Evolutionary conservation across 2,888 invertebrate species (phyloP).

Genomic region (Sarcophaga variegata): DNA sequence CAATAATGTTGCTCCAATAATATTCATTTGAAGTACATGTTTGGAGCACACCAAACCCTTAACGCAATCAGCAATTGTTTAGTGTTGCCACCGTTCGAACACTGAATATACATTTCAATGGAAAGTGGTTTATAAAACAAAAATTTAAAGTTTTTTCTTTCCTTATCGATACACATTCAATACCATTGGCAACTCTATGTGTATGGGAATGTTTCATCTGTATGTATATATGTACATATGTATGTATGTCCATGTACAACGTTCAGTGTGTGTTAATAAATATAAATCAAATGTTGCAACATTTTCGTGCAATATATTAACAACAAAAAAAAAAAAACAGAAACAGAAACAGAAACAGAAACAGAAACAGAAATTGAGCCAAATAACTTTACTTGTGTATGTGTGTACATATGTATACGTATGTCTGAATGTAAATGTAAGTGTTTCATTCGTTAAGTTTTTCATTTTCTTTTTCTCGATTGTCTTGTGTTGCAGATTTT

Average conservation of each 20-base stretch:
- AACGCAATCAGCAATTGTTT: background rate
- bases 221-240: background rate
- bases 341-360: constrained; percentile 21
- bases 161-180: constrained; percentile 4
- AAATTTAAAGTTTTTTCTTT: background rate
- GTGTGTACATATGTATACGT: background rate
- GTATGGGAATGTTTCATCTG: background rate
- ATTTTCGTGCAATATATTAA: constrained; percentile 59
- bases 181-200: constrained; percentile 36
- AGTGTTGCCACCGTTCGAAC: no score
- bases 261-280: constrained; percentile 72
- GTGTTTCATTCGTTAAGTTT: constrained; percentile 20
- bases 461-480: constrained; percentile 20
- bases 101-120: no score
- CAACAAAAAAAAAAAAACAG: constrained; percentile 14
- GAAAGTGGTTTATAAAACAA: no score
- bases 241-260: constrained; percentile 21
- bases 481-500: background rate
- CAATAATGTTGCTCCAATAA: constrained; percentile 24
- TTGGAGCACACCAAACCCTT: constrained; percentile 37
- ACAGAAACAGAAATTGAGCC: constrained; percentile 8
- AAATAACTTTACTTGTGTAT: background rate
- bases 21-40: constrained; percentile 52
- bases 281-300: constrained; percentile 76
- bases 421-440: constrained; percentile 4